Conservation (phyloP, 2,797 vertebrate species). For the Pygocentrus nattereri region DNA sequence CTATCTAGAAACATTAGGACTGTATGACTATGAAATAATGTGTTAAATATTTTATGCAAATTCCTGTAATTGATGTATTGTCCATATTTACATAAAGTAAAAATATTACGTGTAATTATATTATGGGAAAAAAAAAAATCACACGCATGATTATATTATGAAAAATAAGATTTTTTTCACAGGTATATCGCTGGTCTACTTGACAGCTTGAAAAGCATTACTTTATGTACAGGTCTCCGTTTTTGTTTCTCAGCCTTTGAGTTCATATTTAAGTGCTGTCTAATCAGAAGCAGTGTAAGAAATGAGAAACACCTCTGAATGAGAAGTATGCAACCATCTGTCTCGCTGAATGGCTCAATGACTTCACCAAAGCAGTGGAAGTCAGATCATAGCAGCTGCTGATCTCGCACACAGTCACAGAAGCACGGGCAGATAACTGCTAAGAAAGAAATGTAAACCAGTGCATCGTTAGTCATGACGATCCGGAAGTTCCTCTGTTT, state of each 20-base stretch:
- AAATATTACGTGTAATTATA: neutral
- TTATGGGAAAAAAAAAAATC: constrained; percentile 5
- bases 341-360: neutral
- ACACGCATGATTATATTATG: constrained; percentile 16
- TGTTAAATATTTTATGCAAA: constrained; percentile 2
- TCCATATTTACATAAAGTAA: constrained; percentile 7
- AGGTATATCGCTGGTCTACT: neutral
- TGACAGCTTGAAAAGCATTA: neutral
- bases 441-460: neutral
- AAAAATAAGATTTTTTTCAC: neutral
- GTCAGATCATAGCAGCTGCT: neutral
- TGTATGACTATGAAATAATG: neutral
- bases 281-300: constrained; percentile 1
- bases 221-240: constrained; percentile 1
- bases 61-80: constrained; percentile 5
- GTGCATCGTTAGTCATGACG: neutral
- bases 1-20: neutral
- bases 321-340: neutral
- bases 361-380: constrained; percentile 2
- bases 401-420: constrained; percentile 1
- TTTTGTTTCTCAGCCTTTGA: neutral
- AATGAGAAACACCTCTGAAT: neutral
- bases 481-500: neutral
- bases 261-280: constrained; percentile 23
- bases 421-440: neutral